A percentile compares a stretch with the other conserved stretches of the same genome.
Conservation (phyloP, 2,888 invertebrate genomes). For the Brassicogethes aeneus region DNA sequence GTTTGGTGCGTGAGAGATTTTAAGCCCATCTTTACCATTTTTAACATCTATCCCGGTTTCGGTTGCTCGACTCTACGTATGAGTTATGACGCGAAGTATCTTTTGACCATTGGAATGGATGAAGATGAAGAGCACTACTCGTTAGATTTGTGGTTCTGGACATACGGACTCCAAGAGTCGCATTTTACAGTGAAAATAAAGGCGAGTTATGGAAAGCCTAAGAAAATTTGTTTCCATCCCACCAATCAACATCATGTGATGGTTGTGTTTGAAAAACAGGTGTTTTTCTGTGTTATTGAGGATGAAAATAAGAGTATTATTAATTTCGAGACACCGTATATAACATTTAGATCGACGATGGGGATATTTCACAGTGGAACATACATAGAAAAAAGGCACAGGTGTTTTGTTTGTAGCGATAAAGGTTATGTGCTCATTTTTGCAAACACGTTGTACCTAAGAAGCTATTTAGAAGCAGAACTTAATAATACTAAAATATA, state of each 20-base stretch:
- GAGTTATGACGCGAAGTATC: slow-evolving; percentile 49
- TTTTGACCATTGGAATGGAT: slow-evolving; percentile 44
- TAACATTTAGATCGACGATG: slow-evolving; percentile 35
- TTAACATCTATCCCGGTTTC: slow-evolving; percentile 41
- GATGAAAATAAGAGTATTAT: slow-evolving; percentile 14
- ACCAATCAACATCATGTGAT: slow-evolving; percentile 37
- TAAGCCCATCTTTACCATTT: slow-evolving; percentile 47
- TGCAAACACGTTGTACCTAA: slow-evolving; percentile 43
- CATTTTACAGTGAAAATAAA: slow-evolving; percentile 41
- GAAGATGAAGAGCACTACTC: slow-evolving; percentile 38
- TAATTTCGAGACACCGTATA: slow-evolving; percentile 31
- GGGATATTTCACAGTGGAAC: slow-evolving; percentile 46
- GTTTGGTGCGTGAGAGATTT: slow-evolving; percentile 47
- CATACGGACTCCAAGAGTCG: slow-evolving; percentile 43
- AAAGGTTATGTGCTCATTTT: slow-evolving; percentile 46
- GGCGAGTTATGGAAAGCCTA: slow-evolving; percentile 22
- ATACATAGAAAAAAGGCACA: slow-evolving; percentile 43
- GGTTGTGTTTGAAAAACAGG: slow-evolving; percentile 36
- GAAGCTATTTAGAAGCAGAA: slow-evolving; percentile 28
- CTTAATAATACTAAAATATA: slow-evolving; percentile 38
- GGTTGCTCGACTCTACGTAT: slow-evolving; percentile 39
- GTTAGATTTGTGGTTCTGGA: slow-evolving; percentile 57
- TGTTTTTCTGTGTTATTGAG: slow-evolving; percentile 30
- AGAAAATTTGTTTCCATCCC: slow-evolving; percentile 36
- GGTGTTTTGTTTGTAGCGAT: slow-evolving; percentile 44